Evolutionary conservation across 2,113 vertebrate genomes (phyloP).

Genomic region (Panurus biarmicus): DNA sequence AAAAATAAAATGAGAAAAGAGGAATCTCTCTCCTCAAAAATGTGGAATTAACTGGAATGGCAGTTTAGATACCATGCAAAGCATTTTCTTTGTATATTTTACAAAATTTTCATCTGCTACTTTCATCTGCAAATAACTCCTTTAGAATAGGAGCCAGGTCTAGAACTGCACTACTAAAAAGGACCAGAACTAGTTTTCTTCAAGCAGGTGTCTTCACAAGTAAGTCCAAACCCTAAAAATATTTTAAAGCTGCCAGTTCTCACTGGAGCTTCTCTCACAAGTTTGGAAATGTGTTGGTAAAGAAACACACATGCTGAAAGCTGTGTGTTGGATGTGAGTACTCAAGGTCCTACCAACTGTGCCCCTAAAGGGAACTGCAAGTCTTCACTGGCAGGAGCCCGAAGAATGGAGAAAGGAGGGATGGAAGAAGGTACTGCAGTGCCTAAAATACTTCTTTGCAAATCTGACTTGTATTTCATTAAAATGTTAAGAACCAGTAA

Average conservation of each 20-base stretch:
- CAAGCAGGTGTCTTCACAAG: neutral
- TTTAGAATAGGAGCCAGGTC: neutral
- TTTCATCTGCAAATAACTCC: neutral
- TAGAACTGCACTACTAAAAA: neutral
- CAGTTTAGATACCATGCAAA: neutral
- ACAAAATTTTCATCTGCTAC: neutral
- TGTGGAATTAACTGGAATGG: neutral
- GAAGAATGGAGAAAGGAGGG: neutral
- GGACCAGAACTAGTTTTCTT: neutral
- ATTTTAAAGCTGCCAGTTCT: neutral
- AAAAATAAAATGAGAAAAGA: conserved; percentile 39
- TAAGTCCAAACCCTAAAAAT: neutral
- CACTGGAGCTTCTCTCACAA: neutral
- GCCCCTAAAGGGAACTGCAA: neutral
- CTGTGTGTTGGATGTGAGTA: neutral
- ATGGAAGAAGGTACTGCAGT: neutral
- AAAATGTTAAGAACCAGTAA: neutral
- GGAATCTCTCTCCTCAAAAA: conserved; percentile 16
- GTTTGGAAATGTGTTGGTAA: neutral
- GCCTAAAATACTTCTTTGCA: neutral
- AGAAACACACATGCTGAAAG: neutral
- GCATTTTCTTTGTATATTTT: neutral
- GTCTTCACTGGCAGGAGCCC: neutral
- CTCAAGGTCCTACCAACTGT: neutral
- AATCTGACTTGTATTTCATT: neutral